A percentile compares a stretch with the other conserved stretches of the same genome.
Conservation (phyloP, 2,113 vertebrate species). For the Carettochelys insculpta region DNA sequence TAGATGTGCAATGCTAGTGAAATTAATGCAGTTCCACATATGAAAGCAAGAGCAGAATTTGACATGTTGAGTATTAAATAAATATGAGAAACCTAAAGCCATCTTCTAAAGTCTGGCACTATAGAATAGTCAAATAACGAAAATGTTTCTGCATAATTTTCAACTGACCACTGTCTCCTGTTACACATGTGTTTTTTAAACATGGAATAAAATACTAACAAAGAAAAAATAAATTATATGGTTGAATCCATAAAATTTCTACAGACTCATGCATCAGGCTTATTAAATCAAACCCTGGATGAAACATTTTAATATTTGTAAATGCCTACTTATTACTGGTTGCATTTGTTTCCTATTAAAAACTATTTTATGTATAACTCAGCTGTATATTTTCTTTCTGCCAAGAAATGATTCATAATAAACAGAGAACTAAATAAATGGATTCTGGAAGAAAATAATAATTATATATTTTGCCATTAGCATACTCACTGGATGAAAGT, state of each 20-base stretch:
- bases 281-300: conserved; percentile 54
- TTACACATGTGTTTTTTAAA: background rate
- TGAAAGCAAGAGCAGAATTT: background rate
- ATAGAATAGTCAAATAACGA: background rate
- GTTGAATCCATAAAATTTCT: conserved; percentile 35
- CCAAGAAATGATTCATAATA: conserved; percentile 48
- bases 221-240: background rate
- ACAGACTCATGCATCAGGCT: conserved; percentile 28
- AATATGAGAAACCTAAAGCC: conserved; percentile 23
- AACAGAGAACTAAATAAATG: conserved; percentile 19
- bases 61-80: conserved; percentile 2
- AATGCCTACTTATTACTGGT: conserved; percentile 65
- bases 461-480: background rate
- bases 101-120: background rate
- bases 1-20: background rate
- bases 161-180: conserved; percentile 34
- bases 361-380: conserved; percentile 56
- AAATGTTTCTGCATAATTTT: conserved; percentile 24
- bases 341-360: conserved; percentile 54
- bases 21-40: conserved; percentile 2
- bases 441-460: conserved; percentile 34
- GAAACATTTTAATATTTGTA: conserved; percentile 56
- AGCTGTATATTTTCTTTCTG: conserved; percentile 47
- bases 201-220: conserved; percentile 11
- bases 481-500: conserved; percentile 1